phyloP scores from a whole-genome alignment of 2,888 invertebrate genomes.

The Eudasyphora cyanicolor region DNA sequence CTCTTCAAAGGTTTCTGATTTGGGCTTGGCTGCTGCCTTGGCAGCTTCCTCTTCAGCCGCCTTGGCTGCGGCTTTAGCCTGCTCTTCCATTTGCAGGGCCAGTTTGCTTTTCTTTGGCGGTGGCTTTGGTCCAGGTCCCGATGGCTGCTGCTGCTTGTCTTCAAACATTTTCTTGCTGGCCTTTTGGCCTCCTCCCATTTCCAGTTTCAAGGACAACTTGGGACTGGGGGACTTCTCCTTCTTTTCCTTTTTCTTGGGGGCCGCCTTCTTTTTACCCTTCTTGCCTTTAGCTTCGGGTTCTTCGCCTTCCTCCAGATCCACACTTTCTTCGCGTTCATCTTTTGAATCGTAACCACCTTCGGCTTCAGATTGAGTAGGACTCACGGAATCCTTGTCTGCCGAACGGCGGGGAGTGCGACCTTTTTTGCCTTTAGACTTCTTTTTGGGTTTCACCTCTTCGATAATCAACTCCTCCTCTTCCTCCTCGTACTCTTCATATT shows the following conservation, averaged over 20 bases:
- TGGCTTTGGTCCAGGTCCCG: conserved; percentile 74
- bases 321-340: conserved; percentile 75
- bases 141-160: conserved; percentile 71
- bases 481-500: conserved; percentile 78
- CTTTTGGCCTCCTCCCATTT: conserved; percentile 77
- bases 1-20: conserved; percentile 77
- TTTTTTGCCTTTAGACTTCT: conserved; percentile 73
- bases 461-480: conserved; percentile 73
- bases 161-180: conserved; percentile 79
- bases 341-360: conserved; percentile 66
- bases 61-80: conserved; percentile 78
- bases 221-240: conserved; percentile 78
- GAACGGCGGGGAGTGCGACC: conserved; percentile 73
- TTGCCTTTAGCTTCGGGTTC: conserved; percentile 72
- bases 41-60: conserved; percentile 76
- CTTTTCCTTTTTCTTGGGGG: conserved; percentile 77
- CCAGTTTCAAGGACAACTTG: conserved; percentile 77
- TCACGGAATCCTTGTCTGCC: conserved; percentile 72
- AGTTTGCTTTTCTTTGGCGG: conserved; percentile 79
- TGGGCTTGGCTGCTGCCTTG: conserved; percentile 74
- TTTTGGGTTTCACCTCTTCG: conserved; percentile 76
- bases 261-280: conserved; percentile 77
- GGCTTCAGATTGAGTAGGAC: conserved; percentile 60
- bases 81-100: conserved; percentile 78
- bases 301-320: conserved; percentile 73